phyloP scores from a whole-genome alignment of 2,113 vertebrate genomes.

The Elachura formosa region DNA sequence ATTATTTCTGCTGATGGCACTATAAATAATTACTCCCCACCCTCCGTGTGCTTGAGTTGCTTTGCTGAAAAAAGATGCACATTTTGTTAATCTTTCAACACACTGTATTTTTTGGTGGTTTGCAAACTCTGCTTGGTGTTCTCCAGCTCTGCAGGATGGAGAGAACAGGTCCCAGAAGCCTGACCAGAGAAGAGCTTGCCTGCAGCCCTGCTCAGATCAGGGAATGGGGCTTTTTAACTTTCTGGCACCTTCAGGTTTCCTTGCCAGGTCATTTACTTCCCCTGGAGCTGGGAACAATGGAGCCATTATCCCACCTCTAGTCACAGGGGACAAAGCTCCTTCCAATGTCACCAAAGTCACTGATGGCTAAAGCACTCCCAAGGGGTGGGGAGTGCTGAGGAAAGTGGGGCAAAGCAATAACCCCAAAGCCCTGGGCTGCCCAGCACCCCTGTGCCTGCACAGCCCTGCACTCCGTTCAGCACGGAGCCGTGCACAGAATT shows the following conservation, averaged over 20 bases:
- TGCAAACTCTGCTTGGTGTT: not conserved
- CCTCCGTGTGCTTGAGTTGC: not conserved
- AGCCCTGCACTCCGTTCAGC: rapidly evolving
- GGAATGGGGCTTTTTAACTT: not conserved
- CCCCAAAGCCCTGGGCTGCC: not conserved
- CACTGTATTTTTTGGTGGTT: not conserved
- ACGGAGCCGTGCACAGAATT: not conserved
- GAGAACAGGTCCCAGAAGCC: not conserved
- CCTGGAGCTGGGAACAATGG: constrained; percentile 15
- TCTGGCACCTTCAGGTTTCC: not conserved
- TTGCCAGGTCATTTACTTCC: not conserved
- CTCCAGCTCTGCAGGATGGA: not conserved
- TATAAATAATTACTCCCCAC: constrained; percentile 61
- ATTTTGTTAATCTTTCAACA: not conserved
- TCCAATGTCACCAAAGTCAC: not conserved
- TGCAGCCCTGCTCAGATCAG: not conserved
- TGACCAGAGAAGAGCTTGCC: not conserved
- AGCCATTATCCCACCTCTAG: not conserved
- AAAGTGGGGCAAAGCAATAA: not conserved
- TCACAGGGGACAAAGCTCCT: not conserved
- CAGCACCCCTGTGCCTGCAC: rapidly evolving
- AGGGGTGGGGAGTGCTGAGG: not conserved
- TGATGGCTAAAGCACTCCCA: not conserved
- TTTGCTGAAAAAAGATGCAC: constrained; percentile 9
- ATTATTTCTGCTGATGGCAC: constrained; percentile 50